Percentiles rank a stretch among this genome's conserved stretches.
Evolutionary conservation across 2,888 invertebrate species (phyloP).

Genomic region (Mamestra brassicae): DNA sequence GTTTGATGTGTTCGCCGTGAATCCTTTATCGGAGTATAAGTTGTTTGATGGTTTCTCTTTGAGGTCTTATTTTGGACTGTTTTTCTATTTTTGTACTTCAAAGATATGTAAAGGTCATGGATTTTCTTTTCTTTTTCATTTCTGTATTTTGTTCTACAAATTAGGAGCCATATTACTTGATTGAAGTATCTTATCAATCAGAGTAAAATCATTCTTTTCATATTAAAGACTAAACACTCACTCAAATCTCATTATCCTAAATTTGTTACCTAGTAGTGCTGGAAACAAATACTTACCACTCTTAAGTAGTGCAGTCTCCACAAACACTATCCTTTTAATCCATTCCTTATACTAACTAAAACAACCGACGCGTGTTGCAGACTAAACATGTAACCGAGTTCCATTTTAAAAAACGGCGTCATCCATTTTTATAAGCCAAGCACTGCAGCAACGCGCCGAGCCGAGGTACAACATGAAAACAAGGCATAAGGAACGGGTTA

Average conservation of each 20-base stretch:
- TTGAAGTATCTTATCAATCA: neutral
- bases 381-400: constrained; percentile 52
- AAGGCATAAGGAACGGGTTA: constrained; percentile 49
- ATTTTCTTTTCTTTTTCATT: no score
- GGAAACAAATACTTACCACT: neutral
- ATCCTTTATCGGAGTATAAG: constrained; percentile 12
- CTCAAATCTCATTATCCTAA: neutral
- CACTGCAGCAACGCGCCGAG: constrained; percentile 43
- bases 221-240: no score
- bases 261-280: neutral
- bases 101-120: no score
- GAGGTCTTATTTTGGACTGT: neutral
- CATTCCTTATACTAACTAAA: constrained; percentile 28
- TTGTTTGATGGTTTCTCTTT: constrained; percentile 20
- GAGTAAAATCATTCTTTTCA: no score
- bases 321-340: constrained; percentile 2
- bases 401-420: constrained; percentile 56
- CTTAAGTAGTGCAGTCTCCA: constrained; percentile 7
- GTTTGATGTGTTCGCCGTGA: constrained; percentile 26
- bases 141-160: no score
- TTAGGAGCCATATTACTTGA: neutral
- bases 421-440: constrained; percentile 59
- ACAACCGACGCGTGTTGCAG: constrained; percentile 33
- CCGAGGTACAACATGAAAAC: constrained; percentile 48
- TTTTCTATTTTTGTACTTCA: no score